These are phyloP conservation scores for Lucifuga dentata DNA, from an alignment of 2,113 vertebrate genomes.

Conservation along the genomic window DNA sequence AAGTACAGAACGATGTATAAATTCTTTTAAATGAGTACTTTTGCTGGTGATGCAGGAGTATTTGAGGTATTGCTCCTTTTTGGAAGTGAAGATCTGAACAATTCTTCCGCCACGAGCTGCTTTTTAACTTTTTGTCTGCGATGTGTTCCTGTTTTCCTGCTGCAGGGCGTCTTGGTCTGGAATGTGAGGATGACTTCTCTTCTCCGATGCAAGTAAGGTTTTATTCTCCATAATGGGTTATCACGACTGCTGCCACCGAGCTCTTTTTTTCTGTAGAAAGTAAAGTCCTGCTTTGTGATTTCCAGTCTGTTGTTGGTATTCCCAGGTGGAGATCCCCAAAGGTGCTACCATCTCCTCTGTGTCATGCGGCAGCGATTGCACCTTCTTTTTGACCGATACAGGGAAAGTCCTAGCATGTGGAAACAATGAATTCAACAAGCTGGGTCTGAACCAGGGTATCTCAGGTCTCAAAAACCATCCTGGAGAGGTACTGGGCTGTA, in stretches of 20 bases:
- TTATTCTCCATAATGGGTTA: background rate
- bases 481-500: conserved; percentile 71
- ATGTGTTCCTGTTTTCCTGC: conserved; percentile 10
- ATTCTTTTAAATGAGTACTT: too few relatives aligned
- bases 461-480: conserved; percentile 94
- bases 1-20: too few relatives aligned
- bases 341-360: conserved; percentile 90
- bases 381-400: conserved; percentile 93
- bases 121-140: background rate
- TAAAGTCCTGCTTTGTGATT: background rate
- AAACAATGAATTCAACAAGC: conserved; percentile 96
- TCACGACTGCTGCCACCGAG: too few relatives aligned
- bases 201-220: conserved; percentile 92
- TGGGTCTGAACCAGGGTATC: conserved; percentile 94
- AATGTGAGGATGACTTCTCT: conserved; percentile 95
- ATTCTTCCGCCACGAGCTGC: too few relatives aligned
- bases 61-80: too few relatives aligned
- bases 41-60: too few relatives aligned
- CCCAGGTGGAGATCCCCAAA: conserved; percentile 92
- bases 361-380: conserved; percentile 93
- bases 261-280: background rate
- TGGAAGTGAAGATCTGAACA: too few relatives aligned
- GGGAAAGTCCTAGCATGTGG: conserved; percentile 97
- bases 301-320: conserved; percentile 1
- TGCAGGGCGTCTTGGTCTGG: conserved; percentile 93